phyloP scores from a whole-genome alignment of 2,888 invertebrate species.

The Seladonia tumulorum region DNA sequence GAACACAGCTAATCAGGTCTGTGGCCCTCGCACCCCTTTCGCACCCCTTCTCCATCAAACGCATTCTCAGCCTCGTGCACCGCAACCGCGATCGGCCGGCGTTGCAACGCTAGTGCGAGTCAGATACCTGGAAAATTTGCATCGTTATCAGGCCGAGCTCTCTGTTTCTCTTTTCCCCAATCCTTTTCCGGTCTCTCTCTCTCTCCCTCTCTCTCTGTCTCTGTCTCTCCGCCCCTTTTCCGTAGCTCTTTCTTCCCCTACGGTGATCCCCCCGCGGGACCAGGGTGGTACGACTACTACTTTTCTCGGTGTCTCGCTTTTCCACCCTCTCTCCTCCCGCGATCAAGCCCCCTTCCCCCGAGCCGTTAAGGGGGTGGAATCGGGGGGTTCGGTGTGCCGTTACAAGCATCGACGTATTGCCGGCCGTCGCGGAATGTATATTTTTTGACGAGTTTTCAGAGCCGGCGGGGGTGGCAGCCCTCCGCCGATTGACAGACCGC shows the following conservation, averaged over 20 bases:
- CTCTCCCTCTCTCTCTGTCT: too few relatives aligned
- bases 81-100: conserved; percentile 40
- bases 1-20: conserved; percentile 37
- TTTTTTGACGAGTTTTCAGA: conserved; percentile 74
- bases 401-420: conserved; percentile 65
- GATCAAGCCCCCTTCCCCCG: neutral
- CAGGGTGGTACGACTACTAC: neutral
- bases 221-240: neutral
- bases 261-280: neutral
- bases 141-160: conserved; percentile 54
- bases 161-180: conserved; percentile 43
- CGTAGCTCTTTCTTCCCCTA: neutral
- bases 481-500: conserved; percentile 63
- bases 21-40: conserved; percentile 6
- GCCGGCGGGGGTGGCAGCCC: conserved; percentile 48
- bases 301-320: conserved; percentile 8
- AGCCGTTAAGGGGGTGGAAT: neutral
- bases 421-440: conserved; percentile 67
- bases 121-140: conserved; percentile 63
- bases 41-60: neutral
- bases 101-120: conserved; percentile 19
- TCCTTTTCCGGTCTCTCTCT: conserved; percentile 29
- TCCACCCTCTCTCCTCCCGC: neutral
- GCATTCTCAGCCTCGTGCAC: conserved; percentile 43
- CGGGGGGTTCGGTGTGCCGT: conserved; percentile 34